Percentiles rank a stretch among this genome's conserved stretches.
Evolutionary conservation across 1,140 invertebrate genomes (phyloP).

Genomic region (Cecropterus lyciades): DNA sequence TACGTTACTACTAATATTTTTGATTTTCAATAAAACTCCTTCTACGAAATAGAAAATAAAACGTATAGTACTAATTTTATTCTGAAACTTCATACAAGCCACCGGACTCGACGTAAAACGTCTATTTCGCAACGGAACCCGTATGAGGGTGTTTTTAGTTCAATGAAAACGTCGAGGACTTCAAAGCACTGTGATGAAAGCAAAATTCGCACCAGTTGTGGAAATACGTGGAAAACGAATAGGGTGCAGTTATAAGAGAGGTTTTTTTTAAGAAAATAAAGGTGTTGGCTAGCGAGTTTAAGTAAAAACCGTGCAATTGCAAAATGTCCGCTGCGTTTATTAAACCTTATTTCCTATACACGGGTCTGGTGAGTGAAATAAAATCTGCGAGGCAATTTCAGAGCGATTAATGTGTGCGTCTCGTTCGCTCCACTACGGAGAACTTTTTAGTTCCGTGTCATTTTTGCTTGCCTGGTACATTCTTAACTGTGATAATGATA

Average conservation of each 20-base stretch:
- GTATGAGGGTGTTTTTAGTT: background rate
- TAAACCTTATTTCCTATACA: background rate
- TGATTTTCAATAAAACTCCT: too few species aligned
- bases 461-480: background rate
- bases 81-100: background rate
- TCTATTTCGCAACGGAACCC: background rate
- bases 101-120: background rate
- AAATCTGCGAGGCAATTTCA: background rate
- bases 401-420: background rate
- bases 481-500: too few species aligned
- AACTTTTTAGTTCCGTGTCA: background rate
- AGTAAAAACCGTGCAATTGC: slow-evolving; percentile 2
- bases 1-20: too few species aligned
- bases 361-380: background rate
- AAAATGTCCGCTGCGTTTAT: slow-evolving; percentile 14
- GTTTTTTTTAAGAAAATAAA: slow-evolving; percentile 1
- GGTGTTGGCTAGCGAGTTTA: background rate
- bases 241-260: slow-evolving; percentile 1
- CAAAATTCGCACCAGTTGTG: slow-evolving; percentile 1
- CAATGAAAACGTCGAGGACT: background rate
- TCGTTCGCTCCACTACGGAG: background rate
- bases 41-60: too few species aligned
- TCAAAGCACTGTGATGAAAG: slow-evolving; percentile 9
- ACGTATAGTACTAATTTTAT: background rate
- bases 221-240: slow-evolving; percentile 1